Evolutionary conservation across 1,140 invertebrate genomes (phyloP).

Genomic region (Cotesia typhae): DNA sequence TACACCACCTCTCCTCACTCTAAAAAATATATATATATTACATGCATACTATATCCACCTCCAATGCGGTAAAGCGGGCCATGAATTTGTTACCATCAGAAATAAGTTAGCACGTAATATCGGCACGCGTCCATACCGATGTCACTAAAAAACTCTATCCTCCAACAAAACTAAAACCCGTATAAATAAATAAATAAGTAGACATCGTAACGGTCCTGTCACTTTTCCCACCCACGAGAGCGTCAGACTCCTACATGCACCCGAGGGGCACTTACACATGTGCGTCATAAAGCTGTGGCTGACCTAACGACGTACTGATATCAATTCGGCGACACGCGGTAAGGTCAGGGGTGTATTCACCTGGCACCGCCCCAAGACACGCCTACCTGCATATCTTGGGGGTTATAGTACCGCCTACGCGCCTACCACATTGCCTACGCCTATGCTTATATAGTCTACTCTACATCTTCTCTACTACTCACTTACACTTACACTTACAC

Average conservation of each 20-base stretch:
- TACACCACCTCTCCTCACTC: not conserved
- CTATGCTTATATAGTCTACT: slow-evolving; percentile 33
- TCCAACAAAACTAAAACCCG: not conserved
- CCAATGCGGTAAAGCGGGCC: slow-evolving; percentile 36
- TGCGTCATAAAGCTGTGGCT: slow-evolving; percentile 21
- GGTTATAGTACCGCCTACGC: slow-evolving; percentile 57
- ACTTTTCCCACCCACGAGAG: not conserved
- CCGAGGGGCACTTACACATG: too few species aligned
- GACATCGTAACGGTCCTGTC: not conserved
- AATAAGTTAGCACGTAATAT: slow-evolving; percentile 18
- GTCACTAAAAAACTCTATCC: slow-evolving; percentile 9
- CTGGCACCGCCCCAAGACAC: slow-evolving; percentile 64
- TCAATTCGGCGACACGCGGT: slow-evolving; percentile 44
- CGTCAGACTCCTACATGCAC: too few species aligned
- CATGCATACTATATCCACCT: slow-evolving; percentile 4
- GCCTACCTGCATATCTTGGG: slow-evolving; percentile 62
- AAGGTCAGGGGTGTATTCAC: slow-evolving; percentile 62
- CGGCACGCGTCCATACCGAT: slow-evolving; percentile 25
- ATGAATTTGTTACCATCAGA: slow-evolving; percentile 40
- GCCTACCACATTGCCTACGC: slow-evolving; percentile 35
- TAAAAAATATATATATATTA: not conserved
- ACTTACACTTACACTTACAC: not conserved
- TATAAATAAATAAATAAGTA: too few species aligned
- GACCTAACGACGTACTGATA: slow-evolving; percentile 43
- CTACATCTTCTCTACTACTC: not conserved